phyloP scores from a whole-genome alignment of 2,113 vertebrate species.

The Menura novaehollandiae region DNA sequence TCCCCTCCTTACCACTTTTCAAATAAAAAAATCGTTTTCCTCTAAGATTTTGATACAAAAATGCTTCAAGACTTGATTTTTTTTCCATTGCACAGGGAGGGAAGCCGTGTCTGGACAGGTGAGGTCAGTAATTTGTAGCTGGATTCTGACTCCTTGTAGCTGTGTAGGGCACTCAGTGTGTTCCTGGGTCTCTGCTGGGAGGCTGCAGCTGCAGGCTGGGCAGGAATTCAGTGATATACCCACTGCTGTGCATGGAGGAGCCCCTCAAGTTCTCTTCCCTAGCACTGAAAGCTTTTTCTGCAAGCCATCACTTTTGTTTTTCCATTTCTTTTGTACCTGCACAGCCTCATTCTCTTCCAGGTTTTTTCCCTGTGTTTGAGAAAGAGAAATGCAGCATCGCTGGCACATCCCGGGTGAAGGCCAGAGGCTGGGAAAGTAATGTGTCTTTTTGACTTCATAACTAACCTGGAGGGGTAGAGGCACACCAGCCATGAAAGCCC shows the following conservation, averaged over 20 bases:
- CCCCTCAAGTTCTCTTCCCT: neutral
- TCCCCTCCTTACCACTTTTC: neutral
- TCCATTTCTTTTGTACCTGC: neutral
- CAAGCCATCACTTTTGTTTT: neutral
- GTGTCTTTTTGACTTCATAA: neutral
- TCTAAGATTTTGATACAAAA: neutral
- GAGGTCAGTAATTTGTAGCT: neutral
- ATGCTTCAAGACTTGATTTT: neutral
- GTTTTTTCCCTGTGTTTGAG: neutral
- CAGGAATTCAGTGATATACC: neutral
- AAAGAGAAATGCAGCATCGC: neutral
- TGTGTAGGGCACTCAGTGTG: accelerated
- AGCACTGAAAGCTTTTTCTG: neutral
- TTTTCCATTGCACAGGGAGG: neutral
- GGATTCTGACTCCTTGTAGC: neutral
- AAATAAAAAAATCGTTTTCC: neutral
- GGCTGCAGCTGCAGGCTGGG: neutral
- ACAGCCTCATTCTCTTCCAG: neutral
- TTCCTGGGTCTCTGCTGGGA: neutral
- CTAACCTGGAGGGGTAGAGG: neutral
- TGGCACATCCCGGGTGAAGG: neutral
- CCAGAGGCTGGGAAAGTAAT: neutral
- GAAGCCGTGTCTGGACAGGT: neutral
- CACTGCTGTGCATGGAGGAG: neutral
- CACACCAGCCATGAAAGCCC: neutral